Conservation (phyloP, 1,140 invertebrate species). For the Apis cerana region DNA sequence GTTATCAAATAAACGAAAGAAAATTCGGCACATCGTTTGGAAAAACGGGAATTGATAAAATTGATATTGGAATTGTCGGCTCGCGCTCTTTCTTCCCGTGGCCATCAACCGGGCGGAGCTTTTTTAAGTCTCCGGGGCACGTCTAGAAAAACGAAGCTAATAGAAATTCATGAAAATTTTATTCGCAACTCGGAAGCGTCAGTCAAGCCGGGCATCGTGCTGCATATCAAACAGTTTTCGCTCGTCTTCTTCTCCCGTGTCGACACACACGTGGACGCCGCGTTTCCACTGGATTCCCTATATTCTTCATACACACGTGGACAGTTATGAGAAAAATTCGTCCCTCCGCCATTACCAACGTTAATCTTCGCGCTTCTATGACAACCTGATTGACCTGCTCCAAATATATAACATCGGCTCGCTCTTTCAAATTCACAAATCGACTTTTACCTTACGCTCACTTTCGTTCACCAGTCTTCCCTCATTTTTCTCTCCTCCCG, state of each 20-base stretch:
- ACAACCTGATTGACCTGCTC: slow-evolving; percentile 10
- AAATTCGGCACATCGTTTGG: background rate
- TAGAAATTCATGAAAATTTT: slow-evolving; percentile 82
- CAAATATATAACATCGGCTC: background rate
- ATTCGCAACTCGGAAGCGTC: slow-evolving; percentile 80
- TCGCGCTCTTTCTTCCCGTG: background rate
- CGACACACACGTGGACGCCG: slow-evolving; percentile 11
- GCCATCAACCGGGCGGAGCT: slow-evolving; percentile 39
- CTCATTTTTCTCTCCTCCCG: too few species aligned
- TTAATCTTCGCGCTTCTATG: background rate
- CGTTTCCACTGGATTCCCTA: background rate
- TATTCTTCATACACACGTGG: background rate
- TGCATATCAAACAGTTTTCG: slow-evolving; percentile 78
- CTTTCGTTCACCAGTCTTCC: too few species aligned
- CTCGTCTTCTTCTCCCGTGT: slow-evolving; percentile 34
- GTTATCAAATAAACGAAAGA: background rate
- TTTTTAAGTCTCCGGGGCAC: slow-evolving; percentile 68
- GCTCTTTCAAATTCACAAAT: background rate
- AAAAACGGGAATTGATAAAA: slow-evolving; percentile 27
- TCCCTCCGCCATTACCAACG: background rate
- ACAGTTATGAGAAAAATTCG: slow-evolving; percentile 3
- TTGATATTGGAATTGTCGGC: slow-evolving; percentile 37
- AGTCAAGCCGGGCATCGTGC: slow-evolving; percentile 76
- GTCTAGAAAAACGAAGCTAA: slow-evolving; percentile 77
- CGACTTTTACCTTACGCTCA: background rate